Evolutionary conservation across 2,888 invertebrate genomes (phyloP).

Genomic region (Augochlorella aurata): DNA sequence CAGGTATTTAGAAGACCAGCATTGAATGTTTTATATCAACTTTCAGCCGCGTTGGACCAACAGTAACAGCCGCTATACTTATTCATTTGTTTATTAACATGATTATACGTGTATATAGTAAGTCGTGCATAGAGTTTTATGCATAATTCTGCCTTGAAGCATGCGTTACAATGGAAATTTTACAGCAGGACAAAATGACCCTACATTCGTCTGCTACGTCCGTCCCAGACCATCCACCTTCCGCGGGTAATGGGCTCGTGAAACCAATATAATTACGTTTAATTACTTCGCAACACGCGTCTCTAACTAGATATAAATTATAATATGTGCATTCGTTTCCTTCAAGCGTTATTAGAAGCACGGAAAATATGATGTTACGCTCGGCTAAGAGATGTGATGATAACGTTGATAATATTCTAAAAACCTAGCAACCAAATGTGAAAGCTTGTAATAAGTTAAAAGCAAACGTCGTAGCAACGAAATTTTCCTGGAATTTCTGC

Average conservation of each 20-base stretch:
- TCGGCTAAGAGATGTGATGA: background rate
- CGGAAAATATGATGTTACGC: background rate
- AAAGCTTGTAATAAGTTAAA: background rate
- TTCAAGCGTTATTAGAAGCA: background rate
- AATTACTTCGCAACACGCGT: conserved; percentile 8
- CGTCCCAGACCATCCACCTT: conserved; percentile 7
- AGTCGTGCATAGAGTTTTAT: background rate
- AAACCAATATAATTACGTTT: conserved; percentile 14
- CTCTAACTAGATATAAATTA: conserved; percentile 5
- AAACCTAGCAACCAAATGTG: background rate
- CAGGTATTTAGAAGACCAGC: background rate
- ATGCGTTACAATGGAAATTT: background rate
- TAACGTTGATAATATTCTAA: background rate
- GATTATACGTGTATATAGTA: background rate
- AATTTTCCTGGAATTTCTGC: no score
- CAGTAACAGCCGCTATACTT: background rate
- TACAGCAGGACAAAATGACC: conserved; percentile 11
- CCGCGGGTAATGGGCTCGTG: conserved; percentile 11
- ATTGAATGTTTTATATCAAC: background rate
- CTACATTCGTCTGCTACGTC: conserved; percentile 11
- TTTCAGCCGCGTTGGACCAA: background rate
- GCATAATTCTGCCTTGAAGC: background rate
- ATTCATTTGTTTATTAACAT: background rate
- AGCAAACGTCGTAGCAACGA: background rate
- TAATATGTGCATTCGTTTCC: background rate